Evolutionary conservation across 2,888 invertebrate genomes (phyloP), one percentile per base, ranked within the genome.

Genomic region (Rhynchonema sp.): DNA sequence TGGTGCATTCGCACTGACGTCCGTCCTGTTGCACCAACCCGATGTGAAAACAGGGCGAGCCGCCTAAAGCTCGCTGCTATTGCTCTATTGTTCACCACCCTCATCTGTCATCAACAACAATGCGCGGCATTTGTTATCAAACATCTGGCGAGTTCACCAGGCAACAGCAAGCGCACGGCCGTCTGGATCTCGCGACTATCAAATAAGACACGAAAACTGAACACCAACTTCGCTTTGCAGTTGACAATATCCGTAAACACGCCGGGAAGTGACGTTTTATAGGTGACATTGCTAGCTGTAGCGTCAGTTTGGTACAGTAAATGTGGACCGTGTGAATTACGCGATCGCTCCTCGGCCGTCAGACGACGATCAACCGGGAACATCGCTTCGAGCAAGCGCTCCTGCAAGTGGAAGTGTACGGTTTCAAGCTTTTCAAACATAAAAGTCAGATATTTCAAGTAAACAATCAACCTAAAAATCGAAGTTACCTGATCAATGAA

Each of bases 301-400:
- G 79, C 79, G 74, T 83, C 84, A n/a, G n/a, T n/a, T 61, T 82
- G 81, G 69, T 84, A 91, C 52, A 87, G 76, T 23, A 83, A 76
- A 85, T 91, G 89, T 0, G 88, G 87, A 0, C 92, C 90, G 70
- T 87, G 87, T 0, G 74, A 75, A 73, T 96, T 96, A 20, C 92
- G 79, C 29, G 76, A 76, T 1, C 74, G 77, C 73, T 91, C 91
- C 58, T 83, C 84, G 1, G 75, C 72, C 0, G 82, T 82, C 30
- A 92, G 75, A 59, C 80, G 72, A 22, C 77, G 71, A 62, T 84
- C 64, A 55, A 65, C 65, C 17, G 56, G 53, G 9, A 60, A 38
- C 22, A 67, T 66, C 1, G 88, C 86, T 55, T 80, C 77, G 27
- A 87, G 71, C n/a, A 88, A 77, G 59, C 80, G 78, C 30, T 77